Conservation (phyloP, 2,888 invertebrate genomes). For the Papilio elwesi region DNA sequence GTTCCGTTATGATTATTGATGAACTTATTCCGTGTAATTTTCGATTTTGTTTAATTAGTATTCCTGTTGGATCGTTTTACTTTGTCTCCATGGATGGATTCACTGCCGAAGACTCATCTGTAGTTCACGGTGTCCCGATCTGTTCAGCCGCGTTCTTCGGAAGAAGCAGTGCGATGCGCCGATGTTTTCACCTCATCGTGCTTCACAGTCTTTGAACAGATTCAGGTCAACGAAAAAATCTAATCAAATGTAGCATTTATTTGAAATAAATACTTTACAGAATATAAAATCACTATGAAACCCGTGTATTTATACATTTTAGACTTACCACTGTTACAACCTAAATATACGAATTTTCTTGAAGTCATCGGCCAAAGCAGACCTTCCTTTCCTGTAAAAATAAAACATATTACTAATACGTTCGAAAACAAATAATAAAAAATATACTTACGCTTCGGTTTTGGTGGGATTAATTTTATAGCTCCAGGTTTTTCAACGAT, state of each 20-base stretch:
- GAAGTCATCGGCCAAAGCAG: constrained; percentile 52
- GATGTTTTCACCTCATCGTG: constrained; percentile 55
- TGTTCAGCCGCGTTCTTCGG: constrained; percentile 64
- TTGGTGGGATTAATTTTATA: constrained; percentile 94
- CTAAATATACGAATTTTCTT: constrained; percentile 63
- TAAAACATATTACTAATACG: constrained; percentile 65
- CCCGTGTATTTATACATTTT: constrained; percentile 79
- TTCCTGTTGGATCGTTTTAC: constrained; percentile 44
- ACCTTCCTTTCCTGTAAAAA: constrained; percentile 74
- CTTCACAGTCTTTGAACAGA: constrained; percentile 66
- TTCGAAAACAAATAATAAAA: constrained; percentile 46
- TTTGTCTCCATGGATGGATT: constrained; percentile 52
- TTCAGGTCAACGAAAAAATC: constrained; percentile 74
- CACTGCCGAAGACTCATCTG: constrained; percentile 58
- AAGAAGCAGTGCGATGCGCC: constrained; percentile 60
- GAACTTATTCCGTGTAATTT: constrained; percentile 13
- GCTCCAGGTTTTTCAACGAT: constrained; percentile 89
- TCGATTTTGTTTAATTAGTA: constrained; percentile 30
- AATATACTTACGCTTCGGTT: constrained; percentile 94
- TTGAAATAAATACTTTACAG: constrained; percentile 76
- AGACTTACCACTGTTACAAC: constrained; percentile 78
- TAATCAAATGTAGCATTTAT: constrained; percentile 75
- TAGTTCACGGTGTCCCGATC: constrained; percentile 58
- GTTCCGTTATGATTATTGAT: constrained; percentile 12
- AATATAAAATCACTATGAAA: constrained; percentile 63